Evolutionary conservation across 2,113 vertebrate species (phyloP).

Genomic region (Hoplias malabaricus): DNA sequence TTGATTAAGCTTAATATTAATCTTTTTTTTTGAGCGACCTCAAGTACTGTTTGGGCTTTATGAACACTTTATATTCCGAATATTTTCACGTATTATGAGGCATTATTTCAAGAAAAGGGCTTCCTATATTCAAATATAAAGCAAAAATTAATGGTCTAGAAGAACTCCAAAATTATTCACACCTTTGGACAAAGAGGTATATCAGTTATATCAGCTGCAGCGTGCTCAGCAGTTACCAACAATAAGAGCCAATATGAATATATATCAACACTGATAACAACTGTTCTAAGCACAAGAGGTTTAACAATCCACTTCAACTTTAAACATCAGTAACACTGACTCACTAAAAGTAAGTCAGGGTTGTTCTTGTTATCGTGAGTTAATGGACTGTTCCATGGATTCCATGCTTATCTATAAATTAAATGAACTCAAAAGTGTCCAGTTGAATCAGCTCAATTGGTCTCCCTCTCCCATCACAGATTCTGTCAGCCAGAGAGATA

Average conservation of each 20-base stretch:
- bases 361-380: not conserved
- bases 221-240: no score
- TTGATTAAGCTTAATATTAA: conserved; percentile 39
- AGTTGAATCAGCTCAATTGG: not conserved
- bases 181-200: not conserved
- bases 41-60: not conserved
- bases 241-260: no score
- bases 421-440: not conserved
- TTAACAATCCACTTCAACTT: no score
- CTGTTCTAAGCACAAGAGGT: no score
- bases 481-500: not conserved
- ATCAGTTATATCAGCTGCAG: no score
- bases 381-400: not conserved
- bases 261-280: no score
- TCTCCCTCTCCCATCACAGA: not conserved
- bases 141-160: no score
- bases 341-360: no score
- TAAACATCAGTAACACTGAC: not conserved
- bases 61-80: not conserved
- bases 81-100: not conserved
- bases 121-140: not conserved
- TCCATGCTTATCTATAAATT: not conserved
- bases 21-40: not conserved
- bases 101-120: not conserved
- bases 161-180: not conserved